phyloP scores from a whole-genome alignment of 1,140 invertebrate genomes.

The Drosophila virilis region DNA sequence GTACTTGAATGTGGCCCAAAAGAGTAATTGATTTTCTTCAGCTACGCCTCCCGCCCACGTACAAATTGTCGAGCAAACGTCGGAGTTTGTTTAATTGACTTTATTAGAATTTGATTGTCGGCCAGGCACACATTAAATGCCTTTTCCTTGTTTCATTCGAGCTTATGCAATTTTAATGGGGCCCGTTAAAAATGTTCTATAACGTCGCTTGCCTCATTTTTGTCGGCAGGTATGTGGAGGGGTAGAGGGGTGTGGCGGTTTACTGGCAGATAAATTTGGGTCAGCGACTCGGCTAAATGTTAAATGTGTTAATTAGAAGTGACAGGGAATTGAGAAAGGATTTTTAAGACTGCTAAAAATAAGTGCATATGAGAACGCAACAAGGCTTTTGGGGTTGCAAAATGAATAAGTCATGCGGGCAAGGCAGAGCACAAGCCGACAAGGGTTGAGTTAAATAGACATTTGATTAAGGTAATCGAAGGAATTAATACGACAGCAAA shows the following conservation, averaged over 20 bases:
- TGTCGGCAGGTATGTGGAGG: too few relatives aligned
- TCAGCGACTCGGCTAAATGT: slow-evolving; percentile 21
- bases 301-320: slow-evolving; percentile 45
- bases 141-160: slow-evolving; percentile 67
- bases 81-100: slow-evolving; percentile 65
- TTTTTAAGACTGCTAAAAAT: slow-evolving; percentile 15
- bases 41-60: not conserved
- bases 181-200: slow-evolving; percentile 59
- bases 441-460: too few relatives aligned
- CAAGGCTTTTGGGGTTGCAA: not conserved
- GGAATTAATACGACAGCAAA: too few relatives aligned
- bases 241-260: too few relatives aligned
- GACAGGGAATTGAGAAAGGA: slow-evolving; percentile 35
- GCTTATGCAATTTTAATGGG: slow-evolving; percentile 71
- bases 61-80: slow-evolving; percentile 15
- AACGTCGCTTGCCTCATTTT: slow-evolving; percentile 41
- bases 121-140: slow-evolving; percentile 59
- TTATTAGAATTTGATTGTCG: slow-evolving; percentile 67
- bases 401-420: not conserved
- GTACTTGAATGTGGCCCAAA: not conserved
- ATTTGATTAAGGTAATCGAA: too few relatives aligned
- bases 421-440: not conserved
- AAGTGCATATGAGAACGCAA: not conserved
- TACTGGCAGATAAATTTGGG: slow-evolving; percentile 20
- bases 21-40: slow-evolving; percentile 13